phyloP scores from a whole-genome alignment of 2,113 vertebrate genomes.

The Nycticorax nycticorax region DNA sequence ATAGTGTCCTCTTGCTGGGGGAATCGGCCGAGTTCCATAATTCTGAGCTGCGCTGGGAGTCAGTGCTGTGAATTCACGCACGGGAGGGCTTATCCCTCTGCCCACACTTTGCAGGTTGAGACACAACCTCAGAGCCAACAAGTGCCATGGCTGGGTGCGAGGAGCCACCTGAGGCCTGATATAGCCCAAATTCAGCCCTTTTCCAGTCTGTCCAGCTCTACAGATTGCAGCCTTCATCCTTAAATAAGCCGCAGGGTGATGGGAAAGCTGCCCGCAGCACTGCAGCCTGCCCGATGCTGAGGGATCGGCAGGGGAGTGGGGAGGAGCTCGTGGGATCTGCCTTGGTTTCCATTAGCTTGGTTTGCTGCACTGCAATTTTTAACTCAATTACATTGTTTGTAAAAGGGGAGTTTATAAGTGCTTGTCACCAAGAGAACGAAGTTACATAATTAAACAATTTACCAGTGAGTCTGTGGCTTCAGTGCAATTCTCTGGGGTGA shows the following conservation, averaged over 20 bases:
- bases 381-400: background rate
- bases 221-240: background rate
- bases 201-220: background rate
- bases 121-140: background rate
- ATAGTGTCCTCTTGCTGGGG: background rate
- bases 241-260: background rate
- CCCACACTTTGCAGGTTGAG: background rate
- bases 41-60: background rate
- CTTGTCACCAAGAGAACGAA: background rate
- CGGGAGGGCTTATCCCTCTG: background rate
- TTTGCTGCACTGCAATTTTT: background rate
- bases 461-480: background rate
- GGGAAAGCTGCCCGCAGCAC: background rate
- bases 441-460: constrained; percentile 12
- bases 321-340: background rate
- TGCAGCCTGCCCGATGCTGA: background rate
- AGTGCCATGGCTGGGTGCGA: background rate
- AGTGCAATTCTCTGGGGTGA: constrained; percentile 2
- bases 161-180: background rate
- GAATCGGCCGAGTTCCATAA: background rate
- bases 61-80: background rate
- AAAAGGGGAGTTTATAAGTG: background rate
- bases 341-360: background rate
- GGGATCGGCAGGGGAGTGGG: background rate
- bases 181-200: background rate